A percentile compares a stretch with the other conserved stretches of the same genome.
Evolutionary conservation across 2,797 vertebrate genomes (phyloP).

Genomic region (Lateolabrax maculatus): DNA sequence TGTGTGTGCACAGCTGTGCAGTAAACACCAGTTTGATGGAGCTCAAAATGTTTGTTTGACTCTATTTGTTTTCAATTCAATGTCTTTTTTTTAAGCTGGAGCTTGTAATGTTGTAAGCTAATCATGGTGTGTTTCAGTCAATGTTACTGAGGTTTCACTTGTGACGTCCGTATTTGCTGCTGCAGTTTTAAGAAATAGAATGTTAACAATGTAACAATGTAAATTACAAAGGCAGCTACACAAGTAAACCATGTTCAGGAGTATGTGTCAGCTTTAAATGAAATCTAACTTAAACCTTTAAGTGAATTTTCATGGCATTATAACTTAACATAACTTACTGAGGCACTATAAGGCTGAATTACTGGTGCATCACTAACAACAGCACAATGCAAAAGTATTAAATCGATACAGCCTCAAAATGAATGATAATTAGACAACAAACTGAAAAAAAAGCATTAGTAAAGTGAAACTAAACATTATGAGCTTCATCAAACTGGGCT

Average conservation of each 20-base stretch:
- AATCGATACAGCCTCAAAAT: background rate
- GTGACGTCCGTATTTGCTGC: conserved; percentile 13
- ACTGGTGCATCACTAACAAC: background rate
- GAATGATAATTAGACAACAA: background rate
- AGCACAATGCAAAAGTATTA: background rate
- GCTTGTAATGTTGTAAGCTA: background rate
- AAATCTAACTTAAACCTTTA: background rate
- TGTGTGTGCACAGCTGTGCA: too few species aligned
- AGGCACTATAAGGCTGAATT: background rate
- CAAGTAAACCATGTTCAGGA: background rate
- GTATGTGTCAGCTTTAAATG: conserved; percentile 2
- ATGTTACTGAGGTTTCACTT: conserved; percentile 8
- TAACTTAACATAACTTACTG: background rate
- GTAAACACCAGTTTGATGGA: conserved; percentile 36
- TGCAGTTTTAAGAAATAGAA: background rate
- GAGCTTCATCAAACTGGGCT: conserved; percentile 18
- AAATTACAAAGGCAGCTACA: conserved; percentile 27
- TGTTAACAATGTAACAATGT: too few species aligned
- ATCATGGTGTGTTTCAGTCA: background rate
- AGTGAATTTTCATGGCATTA: background rate
- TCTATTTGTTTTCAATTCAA: background rate
- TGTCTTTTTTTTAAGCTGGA: background rate
- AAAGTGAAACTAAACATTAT: background rate
- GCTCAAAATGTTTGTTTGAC: conserved; percentile 11
- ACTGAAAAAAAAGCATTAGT: background rate